Evolutionary conservation across 2,888 invertebrate species (phyloP), one percentile per base, ranked within the genome.

Genomic region (Papilio demoleus): DNA sequence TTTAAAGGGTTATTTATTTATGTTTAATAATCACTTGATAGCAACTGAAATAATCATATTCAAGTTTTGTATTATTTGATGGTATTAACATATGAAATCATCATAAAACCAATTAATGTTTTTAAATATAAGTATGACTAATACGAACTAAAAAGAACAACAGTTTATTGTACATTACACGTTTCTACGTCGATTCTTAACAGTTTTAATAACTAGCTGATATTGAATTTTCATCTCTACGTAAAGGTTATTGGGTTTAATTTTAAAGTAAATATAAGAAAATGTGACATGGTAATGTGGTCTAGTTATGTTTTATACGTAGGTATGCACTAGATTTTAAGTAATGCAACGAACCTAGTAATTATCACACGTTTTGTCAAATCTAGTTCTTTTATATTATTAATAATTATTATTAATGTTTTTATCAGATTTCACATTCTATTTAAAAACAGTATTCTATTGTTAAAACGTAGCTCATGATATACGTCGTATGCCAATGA

Each of bases 261-360:
- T 56, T 50, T 66, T 58, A n/a, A 38, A 56, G 40, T 40, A 59
- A 59, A 40, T 27, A 45, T 8, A 17, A 27, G 61, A 14, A 34
- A 27, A 65, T 24, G 31, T 64, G 45, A 67, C 56, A 38, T 34
- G 45, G 62, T 65, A 66, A 31, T 47, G 42, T 58, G 62, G 36
- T 61, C 56, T 53, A 34, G 40, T 53, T 65, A 47, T 63, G 8
- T 50, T 50, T 50, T 19, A 45, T 45, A 45, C 8, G 45, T 47
- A 47, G 42, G 22, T 47, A 53, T 50, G 47, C 36, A 60, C 45
- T 56, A 40, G 60, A 34, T 45, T 58, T 68, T 38, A 66, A 34
- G 56, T 66, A 66, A 62, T 70, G 45, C n/a, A 45, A 36, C 42
- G 24, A 58, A 58, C 40, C 31, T 9, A 42, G 34, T 42, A 65